phyloP scores from a whole-genome alignment of 2,113 vertebrate species.

The Eretmochelys imbricata region DNA sequence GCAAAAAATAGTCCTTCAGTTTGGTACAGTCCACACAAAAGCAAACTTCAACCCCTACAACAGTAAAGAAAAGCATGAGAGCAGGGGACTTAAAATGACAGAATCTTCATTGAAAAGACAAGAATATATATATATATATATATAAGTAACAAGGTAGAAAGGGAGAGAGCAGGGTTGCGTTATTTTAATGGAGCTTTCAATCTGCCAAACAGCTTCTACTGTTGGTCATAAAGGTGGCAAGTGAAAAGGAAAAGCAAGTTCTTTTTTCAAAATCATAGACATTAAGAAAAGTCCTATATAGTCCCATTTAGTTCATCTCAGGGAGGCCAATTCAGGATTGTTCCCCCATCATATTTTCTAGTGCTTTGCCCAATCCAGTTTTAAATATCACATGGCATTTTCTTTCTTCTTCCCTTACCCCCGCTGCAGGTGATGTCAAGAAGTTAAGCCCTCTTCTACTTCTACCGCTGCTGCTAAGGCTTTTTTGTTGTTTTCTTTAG shows the following conservation, averaged over 20 bases:
- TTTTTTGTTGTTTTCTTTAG: neutral
- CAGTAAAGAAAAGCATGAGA: neutral
- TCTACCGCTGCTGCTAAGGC: neutral
- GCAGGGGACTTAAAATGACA: neutral
- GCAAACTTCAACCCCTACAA: conserved; percentile 83
- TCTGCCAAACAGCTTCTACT: neutral
- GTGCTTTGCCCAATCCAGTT: neutral
- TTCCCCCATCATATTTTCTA: neutral
- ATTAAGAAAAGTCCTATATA: neutral
- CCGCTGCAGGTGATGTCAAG: neutral
- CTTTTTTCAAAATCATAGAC: neutral
- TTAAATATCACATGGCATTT: neutral
- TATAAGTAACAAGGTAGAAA: neutral
- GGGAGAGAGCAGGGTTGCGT: neutral
- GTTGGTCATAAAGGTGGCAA: neutral
- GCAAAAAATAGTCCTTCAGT: conserved; percentile 77
- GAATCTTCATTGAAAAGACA: neutral
- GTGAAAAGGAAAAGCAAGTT: neutral
- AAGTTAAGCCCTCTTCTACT: neutral
- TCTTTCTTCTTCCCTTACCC: neutral
- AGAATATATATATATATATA: too few species aligned
- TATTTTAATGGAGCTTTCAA: neutral
- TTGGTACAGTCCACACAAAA: conserved; percentile 91
- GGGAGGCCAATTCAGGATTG: neutral
- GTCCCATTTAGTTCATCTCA: neutral